Evolutionary conservation across 2,888 invertebrate species (phyloP), one percentile per base, ranked within the genome.

Genomic region (Drosophila austrosaltans): DNA sequence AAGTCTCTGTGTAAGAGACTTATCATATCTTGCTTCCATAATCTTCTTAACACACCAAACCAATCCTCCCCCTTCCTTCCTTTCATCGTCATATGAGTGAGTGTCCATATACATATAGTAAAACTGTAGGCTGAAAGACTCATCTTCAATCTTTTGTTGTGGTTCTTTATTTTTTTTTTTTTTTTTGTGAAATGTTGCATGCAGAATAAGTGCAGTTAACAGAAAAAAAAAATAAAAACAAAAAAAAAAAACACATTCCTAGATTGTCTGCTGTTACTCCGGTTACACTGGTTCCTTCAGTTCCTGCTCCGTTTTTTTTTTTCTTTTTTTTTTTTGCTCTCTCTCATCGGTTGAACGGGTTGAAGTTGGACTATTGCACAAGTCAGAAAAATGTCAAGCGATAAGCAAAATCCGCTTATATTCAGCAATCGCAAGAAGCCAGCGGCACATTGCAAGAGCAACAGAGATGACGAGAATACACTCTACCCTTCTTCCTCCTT

Each of bases 351-450:
- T 48, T 48, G 36, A 8, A 8, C 36, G 36, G 36, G 60, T 40
- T 75, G 72, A 60, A 25, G 60, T 40, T 75, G 72, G 63, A 25
- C 48, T 48, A 25, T 48, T 48, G 48, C 48, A 77, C 64, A 80
- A 80, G 79, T 82, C 74, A 80, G 68, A 77, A 81, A 80, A 78
- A 83, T 78, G 71, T 73, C 78, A 83, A 75, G 71, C 84, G 80
- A 81, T 81, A 81, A 83, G 81, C 75, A 81, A 81, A 81, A 81
- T 81, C 84, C 78, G 80, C 84, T 81, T 81, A 81, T 71, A 75
- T 59, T 67, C 79, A 68, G 64, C 77, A 73, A 63, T 48, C 48
- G 22, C 71, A 77, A 78, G 78, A 69, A 69, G 66, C 70, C 56
- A 72, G 63, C 60, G 25, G 44, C 59, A 36, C 59, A 36, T 36